Evolutionary conservation across 2,888 invertebrate genomes (phyloP), one percentile per base, ranked within the genome.

Genomic region (Morpho deidamia): DNA sequence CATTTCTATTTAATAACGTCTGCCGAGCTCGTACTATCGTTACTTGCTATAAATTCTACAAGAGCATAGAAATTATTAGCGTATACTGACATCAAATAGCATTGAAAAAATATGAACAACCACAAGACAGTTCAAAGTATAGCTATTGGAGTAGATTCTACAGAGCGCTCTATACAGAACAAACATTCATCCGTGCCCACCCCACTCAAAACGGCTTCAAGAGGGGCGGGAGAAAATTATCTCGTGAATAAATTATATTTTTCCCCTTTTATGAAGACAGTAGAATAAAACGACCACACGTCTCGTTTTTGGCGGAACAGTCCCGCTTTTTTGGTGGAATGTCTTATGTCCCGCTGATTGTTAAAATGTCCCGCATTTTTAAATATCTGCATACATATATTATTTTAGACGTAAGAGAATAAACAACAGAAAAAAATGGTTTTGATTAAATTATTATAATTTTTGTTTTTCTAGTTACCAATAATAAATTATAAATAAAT

Each of bases 231-330:
- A 87, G 88, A 84, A 87, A 88, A 89, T 88, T 89, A 88, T 89
- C 87, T 86, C 81, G 77, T 89, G 88, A 89, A 89, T 89, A 89
- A 89, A 88, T 89, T 87, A 89, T 87, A 86, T 86, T 85, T 81
- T 78, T 78, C 80, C 75, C 84, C 84, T 80, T 83, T 86, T 84
- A 88, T 87, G 81, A 88, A 88, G 88, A 87, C 85, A 80, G 80
- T 74, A 83, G 78, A 23, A 23, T 23, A 23, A 23, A 23, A 5
- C 5, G 23, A 23, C 23, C 23, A 23, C 23, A 23, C 23, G 23
- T 23, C 5, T 5, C 2, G 23, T 5, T 23, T 23, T 23, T 23
- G 23, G 2, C 23, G 23, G 23, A 5, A 1, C 23, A 23, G 23
- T 23, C 23, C 23, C 23, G 23, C 23, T 5, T 23, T n/a, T 23